Percentiles rank a stretch among this genome's conserved stretches.
phyloP scores from a whole-genome alignment of 1,140 invertebrate species.

The Meloidogyne floridensis region DNA sequence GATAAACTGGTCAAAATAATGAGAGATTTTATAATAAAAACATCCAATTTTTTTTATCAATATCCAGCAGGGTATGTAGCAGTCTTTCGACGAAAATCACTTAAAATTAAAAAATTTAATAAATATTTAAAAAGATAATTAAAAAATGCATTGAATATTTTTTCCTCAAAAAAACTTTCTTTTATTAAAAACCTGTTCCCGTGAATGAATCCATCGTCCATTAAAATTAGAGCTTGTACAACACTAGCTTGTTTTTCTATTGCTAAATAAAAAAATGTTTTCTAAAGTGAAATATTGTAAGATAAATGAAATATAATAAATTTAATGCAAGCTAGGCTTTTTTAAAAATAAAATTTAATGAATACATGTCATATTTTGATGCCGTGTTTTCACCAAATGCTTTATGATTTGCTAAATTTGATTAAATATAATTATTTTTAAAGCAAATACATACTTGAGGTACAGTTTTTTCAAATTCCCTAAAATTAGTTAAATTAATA shows the following conservation, averaged over 20 bases:
- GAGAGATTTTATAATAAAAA: background rate
- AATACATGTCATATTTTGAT: slow-evolving; percentile 55
- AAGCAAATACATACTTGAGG: slow-evolving; percentile 36
- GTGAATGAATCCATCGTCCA: slow-evolving; percentile 64
- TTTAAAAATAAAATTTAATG: slow-evolving; percentile 9
- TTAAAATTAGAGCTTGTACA: slow-evolving; percentile 58
- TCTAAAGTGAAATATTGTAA: background rate
- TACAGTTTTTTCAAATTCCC: slow-evolving; percentile 74
- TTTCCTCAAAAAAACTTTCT: background rate
- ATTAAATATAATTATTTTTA: background rate
- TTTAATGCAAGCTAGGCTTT: background rate
- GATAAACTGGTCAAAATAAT: background rate
- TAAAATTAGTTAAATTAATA: slow-evolving; percentile 75
- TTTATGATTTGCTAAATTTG: slow-evolving; percentile 50
- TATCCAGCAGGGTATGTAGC: slow-evolving; percentile 61
- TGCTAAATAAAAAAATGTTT: slow-evolving; percentile 8
- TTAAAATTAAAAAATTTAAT: slow-evolving; percentile 26
- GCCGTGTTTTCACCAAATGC: slow-evolving; percentile 36
- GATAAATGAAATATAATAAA: too few species aligned
- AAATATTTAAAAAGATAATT: slow-evolving; percentile 2
- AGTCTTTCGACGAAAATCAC: slow-evolving; percentile 61
- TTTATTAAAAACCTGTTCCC: slow-evolving; percentile 46
- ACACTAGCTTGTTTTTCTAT: slow-evolving; percentile 56
- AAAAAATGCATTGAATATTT: too few species aligned
- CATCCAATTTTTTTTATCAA: slow-evolving; percentile 21